phyloP scores from a whole-genome alignment of 2,888 invertebrate genomes.

The Tiliacea citrago region DNA sequence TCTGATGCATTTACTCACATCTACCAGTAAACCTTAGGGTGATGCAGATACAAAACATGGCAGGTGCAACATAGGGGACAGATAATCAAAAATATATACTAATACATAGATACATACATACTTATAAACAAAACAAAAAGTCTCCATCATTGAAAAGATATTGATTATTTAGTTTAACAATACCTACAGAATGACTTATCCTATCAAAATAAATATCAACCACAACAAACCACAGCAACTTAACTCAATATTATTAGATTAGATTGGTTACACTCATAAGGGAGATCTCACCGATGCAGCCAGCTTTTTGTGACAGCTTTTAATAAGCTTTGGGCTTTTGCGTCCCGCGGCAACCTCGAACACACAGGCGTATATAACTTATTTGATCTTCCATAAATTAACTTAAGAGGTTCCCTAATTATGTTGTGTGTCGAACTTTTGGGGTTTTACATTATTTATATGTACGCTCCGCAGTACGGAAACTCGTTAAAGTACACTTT shows the following conservation, averaged over 20 bases:
- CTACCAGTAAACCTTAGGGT: no score
- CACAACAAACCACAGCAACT: constrained; percentile 18
- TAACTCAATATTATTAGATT: constrained; percentile 70
- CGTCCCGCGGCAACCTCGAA: constrained; percentile 72
- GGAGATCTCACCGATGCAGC: constrained; percentile 73
- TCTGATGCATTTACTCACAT: no score
- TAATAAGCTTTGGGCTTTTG: constrained; percentile 87
- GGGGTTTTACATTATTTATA: constrained; percentile 65
- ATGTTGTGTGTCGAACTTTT: constrained; percentile 64
- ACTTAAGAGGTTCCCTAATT: constrained; percentile 70
- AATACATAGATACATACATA: no score
- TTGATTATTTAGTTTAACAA: no score
- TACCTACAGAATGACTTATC: no score
- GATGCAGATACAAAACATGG: no score
- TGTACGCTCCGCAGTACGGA: constrained; percentile 43
- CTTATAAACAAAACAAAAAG: no score
- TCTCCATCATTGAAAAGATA: not conserved
- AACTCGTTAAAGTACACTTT: no score
- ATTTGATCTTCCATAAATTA: constrained; percentile 73
- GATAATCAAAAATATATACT: no score
- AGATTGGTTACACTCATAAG: constrained; percentile 73
- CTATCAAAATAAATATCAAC: constrained; percentile 1
- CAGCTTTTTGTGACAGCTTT: constrained; percentile 85
- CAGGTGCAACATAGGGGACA: no score
- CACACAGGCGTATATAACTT: constrained; percentile 69